Evolutionary conservation across 2,888 invertebrate genomes (phyloP).

Genomic region (Pseudeuparius sepicola): DNA sequence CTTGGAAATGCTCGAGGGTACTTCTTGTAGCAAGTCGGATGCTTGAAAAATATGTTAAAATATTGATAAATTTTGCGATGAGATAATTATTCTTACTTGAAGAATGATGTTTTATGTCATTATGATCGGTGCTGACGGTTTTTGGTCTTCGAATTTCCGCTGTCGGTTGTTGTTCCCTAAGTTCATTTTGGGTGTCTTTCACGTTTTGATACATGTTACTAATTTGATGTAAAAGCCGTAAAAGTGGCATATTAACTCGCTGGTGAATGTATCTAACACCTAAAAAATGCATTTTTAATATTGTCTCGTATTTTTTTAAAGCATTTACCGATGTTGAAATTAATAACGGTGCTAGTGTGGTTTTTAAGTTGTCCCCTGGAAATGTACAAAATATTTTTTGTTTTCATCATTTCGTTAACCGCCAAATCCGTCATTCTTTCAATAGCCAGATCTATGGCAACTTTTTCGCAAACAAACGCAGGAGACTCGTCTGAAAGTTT

Average conservation of each 20-base stretch:
- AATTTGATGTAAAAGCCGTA: conserved; percentile 88
- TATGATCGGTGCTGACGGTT: conserved; percentile 37
- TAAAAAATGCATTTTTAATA: too few relatives aligned
- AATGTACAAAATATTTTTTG: conserved; percentile 77
- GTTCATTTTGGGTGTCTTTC: conserved; percentile 84
- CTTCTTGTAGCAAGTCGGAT: conserved; percentile 46
- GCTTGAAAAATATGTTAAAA: conserved; percentile 34
- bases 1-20: conserved; percentile 42
- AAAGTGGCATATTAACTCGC: conserved; percentile 92
- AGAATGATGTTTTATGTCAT: conserved; percentile 48
- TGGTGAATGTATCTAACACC: conserved; percentile 83
- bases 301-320: too few relatives aligned
- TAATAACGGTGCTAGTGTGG: conserved; percentile 84
- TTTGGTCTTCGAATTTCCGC: conserved; percentile 37
- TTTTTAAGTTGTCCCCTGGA: conserved; percentile 80
- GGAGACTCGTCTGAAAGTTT: conserved; percentile 62
- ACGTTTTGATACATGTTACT: conserved; percentile 97
- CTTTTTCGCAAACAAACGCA: conserved; percentile 86
- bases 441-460: conserved; percentile 80
- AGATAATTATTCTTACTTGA: too few relatives aligned
- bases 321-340: conserved; percentile 72
- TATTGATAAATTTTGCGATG: too few relatives aligned
- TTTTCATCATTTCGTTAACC: conserved; percentile 73
- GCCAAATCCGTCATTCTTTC: conserved; percentile 84
- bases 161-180: conserved; percentile 61